Conservation (phyloP, 2,113 vertebrate species). For the Hyla sarda region DNA sequence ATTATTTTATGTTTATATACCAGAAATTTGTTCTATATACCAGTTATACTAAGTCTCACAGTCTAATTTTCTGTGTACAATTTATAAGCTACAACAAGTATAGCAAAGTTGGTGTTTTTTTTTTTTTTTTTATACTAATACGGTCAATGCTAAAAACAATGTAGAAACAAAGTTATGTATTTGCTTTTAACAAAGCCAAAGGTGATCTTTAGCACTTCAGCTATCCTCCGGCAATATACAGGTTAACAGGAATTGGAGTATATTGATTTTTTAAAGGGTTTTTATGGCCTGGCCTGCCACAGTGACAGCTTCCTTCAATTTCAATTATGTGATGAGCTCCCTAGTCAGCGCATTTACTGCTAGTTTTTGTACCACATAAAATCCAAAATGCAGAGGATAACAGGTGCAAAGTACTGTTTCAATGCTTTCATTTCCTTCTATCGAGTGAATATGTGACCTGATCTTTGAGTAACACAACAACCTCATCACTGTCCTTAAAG, state of each 20-base stretch:
- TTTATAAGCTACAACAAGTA: no score
- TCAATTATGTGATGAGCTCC: constrained; percentile 43
- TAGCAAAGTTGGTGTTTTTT: no score
- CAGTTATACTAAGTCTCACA: no score
- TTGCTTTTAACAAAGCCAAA: neutral
- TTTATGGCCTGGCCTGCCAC: constrained; percentile 9
- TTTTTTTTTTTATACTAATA: neutral
- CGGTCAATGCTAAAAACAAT: neutral
- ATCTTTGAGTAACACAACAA: neutral
- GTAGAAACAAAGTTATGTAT: neutral
- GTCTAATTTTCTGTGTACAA: no score
- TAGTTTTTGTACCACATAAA: constrained; percentile 36
- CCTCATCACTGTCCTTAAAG: neutral
- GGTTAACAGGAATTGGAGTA: neutral
- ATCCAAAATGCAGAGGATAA: neutral
- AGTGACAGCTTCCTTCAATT: constrained; percentile 38
- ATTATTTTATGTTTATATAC: no score
- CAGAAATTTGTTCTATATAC: no score
- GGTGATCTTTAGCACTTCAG: neutral
- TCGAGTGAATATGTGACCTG: neutral
- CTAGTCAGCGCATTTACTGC: constrained; percentile 33
- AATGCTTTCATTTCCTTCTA: neutral
- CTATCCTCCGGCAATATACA: neutral
- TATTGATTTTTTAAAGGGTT: constrained; percentile 21
- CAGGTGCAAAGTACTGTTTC: constrained; percentile 2